A percentile compares a stretch with the other conserved stretches of the same genome.
Evolutionary conservation across 2,888 invertebrate species (phyloP).

Genomic region (Pristionchus entomophagus): DNA sequence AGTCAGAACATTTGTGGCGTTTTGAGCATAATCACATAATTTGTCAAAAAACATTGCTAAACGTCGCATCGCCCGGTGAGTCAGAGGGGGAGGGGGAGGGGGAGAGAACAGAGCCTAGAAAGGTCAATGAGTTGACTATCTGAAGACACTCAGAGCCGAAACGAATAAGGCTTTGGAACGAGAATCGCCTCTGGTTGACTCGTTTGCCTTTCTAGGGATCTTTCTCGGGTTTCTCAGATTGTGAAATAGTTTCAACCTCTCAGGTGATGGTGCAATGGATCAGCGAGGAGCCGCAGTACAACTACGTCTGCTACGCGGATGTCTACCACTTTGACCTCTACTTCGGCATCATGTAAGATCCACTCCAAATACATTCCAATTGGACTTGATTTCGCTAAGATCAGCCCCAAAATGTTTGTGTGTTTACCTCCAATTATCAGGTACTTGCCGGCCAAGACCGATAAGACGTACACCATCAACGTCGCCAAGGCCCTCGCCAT

Average conservation of each 20-base stretch:
- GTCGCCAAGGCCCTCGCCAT: constrained; percentile 1
- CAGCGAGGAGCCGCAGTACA: background rate
- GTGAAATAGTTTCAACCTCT: background rate
- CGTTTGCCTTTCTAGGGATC: too few relatives aligned
- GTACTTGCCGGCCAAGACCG: background rate
- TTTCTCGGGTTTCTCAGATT: background rate
- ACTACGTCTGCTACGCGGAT: constrained; percentile 28
- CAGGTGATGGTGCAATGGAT: constrained; percentile 39
- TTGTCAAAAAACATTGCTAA: too few relatives aligned
- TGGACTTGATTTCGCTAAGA: background rate
- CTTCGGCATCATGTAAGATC: constrained; percentile 5
- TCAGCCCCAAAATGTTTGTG: too few relatives aligned
- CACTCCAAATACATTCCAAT: too few relatives aligned
- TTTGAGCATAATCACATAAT: too few relatives aligned
- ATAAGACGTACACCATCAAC: background rate
- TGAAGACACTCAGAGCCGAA: too few relatives aligned
- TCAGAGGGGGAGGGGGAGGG: background rate
- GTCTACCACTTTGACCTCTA: constrained; percentile 36
- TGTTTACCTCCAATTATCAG: background rate
- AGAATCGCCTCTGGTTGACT: too few relatives aligned
- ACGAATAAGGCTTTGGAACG: too few relatives aligned
- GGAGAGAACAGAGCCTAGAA: background rate
- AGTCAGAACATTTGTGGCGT: too few relatives aligned
- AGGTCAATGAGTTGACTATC: background rate
- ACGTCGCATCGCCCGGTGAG: too few relatives aligned